A percentile compares a stretch with the other conserved stretches of the same genome.
These are phyloP conservation scores for Mesorhabditis spiculigera DNA, from an alignment of 2,888 invertebrate genomes.

Conservation along the genomic window DNA sequence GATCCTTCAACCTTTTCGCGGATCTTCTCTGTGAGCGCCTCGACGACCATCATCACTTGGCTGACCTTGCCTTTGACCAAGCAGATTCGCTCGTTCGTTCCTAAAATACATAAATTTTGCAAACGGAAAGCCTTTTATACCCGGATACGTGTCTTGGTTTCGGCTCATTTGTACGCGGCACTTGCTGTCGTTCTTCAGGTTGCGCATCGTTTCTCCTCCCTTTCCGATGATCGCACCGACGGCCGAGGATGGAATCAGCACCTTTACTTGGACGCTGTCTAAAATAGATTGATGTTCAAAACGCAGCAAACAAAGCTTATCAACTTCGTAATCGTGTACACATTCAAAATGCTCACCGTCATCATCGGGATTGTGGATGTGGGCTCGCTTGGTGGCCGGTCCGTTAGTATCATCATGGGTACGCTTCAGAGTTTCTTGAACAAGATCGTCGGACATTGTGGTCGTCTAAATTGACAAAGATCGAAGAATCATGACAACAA, in stretches of 20 bases:
- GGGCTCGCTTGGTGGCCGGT: constrained; percentile 51
- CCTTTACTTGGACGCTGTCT: constrained; percentile 48
- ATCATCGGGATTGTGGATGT: constrained; percentile 37
- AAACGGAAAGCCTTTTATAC: constrained; percentile 64
- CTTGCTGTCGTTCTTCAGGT: constrained; percentile 92
- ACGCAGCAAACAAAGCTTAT: not conserved
- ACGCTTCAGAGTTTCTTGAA: constrained; percentile 34
- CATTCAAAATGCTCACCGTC: constrained; percentile 16
- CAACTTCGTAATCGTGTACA: not conserved
- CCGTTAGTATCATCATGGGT: constrained; percentile 42
- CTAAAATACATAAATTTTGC: constrained; percentile 25
- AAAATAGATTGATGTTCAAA: constrained; percentile 9
- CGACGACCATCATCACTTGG: constrained; percentile 83
- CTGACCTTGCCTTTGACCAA: constrained; percentile 85
- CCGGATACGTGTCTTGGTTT: constrained; percentile 96
- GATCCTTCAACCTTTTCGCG: constrained; percentile 87
- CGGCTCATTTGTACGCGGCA: constrained; percentile 99
- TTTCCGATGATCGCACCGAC: constrained; percentile 99
- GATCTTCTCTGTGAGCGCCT: constrained; percentile 91
- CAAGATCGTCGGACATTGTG: not conserved
- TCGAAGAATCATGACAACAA: not conserved
- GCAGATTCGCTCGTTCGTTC: constrained; percentile 85
- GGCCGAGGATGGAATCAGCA: constrained; percentile 71
- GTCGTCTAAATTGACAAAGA: not conserved
- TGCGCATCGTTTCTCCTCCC: constrained; percentile 96